Conservation (phyloP, 1,140 invertebrate genomes). For the Leptinotarsa lineolata region DNA sequence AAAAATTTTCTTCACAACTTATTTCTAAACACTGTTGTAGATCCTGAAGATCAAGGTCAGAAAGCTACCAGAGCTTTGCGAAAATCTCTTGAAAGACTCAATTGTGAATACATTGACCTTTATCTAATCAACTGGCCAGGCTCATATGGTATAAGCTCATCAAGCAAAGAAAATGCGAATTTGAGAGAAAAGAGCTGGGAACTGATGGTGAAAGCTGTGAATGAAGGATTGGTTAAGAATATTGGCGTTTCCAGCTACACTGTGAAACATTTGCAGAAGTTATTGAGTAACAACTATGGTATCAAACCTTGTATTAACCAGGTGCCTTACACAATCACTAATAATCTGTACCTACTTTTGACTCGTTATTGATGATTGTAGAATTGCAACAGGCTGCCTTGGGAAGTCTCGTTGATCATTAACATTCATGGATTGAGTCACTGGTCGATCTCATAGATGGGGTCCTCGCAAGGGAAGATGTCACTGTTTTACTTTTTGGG, state of each 20-base stretch:
- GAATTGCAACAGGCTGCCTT: too few species aligned
- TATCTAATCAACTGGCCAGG: constrained; percentile 86
- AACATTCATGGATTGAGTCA: background rate
- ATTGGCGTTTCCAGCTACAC: constrained; percentile 88
- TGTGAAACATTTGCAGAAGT: constrained; percentile 70
- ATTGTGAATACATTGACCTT: constrained; percentile 75
- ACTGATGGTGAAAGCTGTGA: constrained; percentile 66
- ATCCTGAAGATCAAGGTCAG: constrained; percentile 71
- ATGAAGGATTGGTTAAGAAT: constrained; percentile 66
- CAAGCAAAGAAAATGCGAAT: constrained; percentile 28
- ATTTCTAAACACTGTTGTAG: constrained; percentile 56
- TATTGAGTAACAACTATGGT: constrained; percentile 63
- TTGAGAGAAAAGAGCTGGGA: constrained; percentile 67
- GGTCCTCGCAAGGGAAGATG: too few species aligned
- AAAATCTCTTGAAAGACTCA: constrained; percentile 67
- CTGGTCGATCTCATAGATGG: too few species aligned
- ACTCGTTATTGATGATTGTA: too few species aligned
- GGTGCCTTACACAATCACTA: constrained; percentile 56
- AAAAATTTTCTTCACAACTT: too few species aligned
- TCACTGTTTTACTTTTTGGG: background rate
- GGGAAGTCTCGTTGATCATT: too few species aligned
- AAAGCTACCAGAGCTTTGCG: constrained; percentile 63
- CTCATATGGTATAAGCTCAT: background rate
- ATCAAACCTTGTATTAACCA: constrained; percentile 77
- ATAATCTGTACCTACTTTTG: too few species aligned